phyloP scores from a whole-genome alignment of 2,888 invertebrate genomes.

The Cephus pygmeus region DNA sequence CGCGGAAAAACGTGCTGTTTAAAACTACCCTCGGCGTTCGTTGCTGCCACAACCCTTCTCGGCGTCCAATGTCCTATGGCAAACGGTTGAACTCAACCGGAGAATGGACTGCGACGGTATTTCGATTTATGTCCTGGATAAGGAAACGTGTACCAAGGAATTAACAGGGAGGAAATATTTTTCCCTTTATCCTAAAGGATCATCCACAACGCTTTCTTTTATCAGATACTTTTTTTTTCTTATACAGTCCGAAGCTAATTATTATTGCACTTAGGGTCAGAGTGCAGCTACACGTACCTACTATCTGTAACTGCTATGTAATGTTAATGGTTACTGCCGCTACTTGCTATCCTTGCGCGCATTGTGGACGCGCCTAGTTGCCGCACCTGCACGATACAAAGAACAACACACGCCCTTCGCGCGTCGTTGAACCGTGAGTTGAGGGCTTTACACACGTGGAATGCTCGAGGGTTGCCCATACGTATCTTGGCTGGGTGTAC shows the following conservation, averaged over 20 bases:
- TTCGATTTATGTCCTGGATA: not conserved
- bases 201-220: not conserved
- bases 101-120: not conserved
- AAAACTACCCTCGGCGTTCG: not conserved
- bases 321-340: not conserved
- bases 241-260: not conserved
- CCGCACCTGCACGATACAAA: slow-evolving; percentile 11
- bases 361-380: slow-evolving; percentile 2
- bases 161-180: not conserved
- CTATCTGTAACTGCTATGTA: not conserved
- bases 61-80: not conserved
- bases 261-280: not conserved
- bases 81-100: not conserved
- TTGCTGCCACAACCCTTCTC: not conserved
- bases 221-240: not conserved
- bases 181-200: not conserved
- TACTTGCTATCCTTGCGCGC: not conserved
- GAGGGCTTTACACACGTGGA: not conserved
- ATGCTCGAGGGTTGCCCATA: not conserved
- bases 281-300: not conserved
- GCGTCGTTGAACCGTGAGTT: slow-evolving; percentile 3
- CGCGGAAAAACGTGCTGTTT: not conserved
- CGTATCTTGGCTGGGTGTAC: not conserved
- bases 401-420: slow-evolving; percentile 7
- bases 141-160: not conserved